Evolutionary conservation across 2,113 vertebrate genomes (phyloP).

Genomic region (western clawed frog (Xenopus tropicalis)): DNA sequence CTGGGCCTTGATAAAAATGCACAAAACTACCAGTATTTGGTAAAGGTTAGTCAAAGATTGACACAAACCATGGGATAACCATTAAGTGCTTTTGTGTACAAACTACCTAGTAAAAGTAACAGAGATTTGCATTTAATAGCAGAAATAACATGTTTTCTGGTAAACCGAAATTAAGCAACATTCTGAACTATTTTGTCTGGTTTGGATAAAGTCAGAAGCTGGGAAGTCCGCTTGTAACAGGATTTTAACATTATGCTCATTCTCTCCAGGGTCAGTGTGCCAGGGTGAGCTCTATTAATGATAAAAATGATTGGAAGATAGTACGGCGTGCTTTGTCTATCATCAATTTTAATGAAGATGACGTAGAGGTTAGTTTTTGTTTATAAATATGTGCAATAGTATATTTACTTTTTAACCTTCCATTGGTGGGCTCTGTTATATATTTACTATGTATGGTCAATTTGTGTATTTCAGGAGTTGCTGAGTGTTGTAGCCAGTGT

Average conservation of each 20-base stretch:
- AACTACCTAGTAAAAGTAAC: too few species aligned
- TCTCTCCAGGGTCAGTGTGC: constrained; percentile 87
- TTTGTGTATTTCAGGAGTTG: constrained; percentile 71
- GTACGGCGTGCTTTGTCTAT: constrained; percentile 83
- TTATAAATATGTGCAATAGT: neutral
- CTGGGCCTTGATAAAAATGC: constrained; percentile 88
- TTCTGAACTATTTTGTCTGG: too few species aligned
- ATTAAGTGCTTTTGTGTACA: too few species aligned
- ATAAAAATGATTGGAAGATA: constrained; percentile 92
- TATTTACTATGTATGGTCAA: neutral
- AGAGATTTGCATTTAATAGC: too few species aligned
- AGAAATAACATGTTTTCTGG: too few species aligned
- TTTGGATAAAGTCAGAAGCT: too few species aligned
- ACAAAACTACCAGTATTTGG: constrained; percentile 90
- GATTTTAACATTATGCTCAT: constrained; percentile 3
- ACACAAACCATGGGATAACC: too few species aligned
- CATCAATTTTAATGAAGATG: constrained; percentile 84
- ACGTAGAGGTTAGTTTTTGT: constrained; percentile 81
- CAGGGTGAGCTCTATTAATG: constrained; percentile 96
- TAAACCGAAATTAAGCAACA: too few species aligned
- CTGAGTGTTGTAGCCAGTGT: constrained; percentile 92
- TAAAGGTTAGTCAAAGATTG: constrained; percentile 71
- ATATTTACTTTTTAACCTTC: too few species aligned
- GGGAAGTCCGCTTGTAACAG: too few species aligned
- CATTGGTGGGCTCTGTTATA: too few species aligned